A percentile compares a stretch with the other conserved stretches of the same genome.
These are phyloP conservation scores for Crotalus helleri DNA, from an alignment of 2,113 vertebrate species.

Conservation along the genomic window DNA sequence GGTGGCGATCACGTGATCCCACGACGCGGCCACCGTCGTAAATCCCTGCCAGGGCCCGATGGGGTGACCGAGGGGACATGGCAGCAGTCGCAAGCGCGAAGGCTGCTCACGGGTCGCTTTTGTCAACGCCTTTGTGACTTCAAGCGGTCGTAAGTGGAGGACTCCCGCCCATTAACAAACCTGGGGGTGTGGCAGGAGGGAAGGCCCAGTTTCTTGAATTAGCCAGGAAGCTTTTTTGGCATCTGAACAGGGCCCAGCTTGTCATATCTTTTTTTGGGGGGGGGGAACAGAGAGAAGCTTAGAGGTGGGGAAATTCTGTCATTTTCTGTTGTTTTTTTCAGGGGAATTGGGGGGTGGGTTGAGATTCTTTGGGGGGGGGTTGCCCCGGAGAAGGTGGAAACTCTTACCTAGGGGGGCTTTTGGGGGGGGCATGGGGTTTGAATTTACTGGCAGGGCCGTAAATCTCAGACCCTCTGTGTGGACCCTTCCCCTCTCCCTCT, in stretches of 20 bases:
- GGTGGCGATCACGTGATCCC: too few species aligned
- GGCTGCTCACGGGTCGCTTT: too few species aligned
- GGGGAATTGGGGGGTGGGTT: too few species aligned
- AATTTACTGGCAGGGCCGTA: neutral
- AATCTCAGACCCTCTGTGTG: neutral
- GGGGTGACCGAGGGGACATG: too few species aligned
- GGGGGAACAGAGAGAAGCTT: neutral
- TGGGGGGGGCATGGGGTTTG: neutral
- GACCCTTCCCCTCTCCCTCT: slow-evolving; percentile 11
- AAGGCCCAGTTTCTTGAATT: neutral
- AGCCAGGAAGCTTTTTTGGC: neutral
- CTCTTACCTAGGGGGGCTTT: neutral
- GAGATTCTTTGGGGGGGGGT: neutral
- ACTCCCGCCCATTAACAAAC: neutral
- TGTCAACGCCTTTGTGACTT: neutral
- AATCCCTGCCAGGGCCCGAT: too few species aligned
- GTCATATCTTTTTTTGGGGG: neutral
- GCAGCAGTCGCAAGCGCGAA: too few species aligned
- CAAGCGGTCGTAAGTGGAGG: neutral
- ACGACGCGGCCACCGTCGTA: too few species aligned
- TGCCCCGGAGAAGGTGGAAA: neutral
- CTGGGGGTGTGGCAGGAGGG: neutral
- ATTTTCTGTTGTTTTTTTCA: too few species aligned
- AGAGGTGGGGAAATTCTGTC: too few species aligned
- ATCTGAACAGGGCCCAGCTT: too few species aligned